Conservation (phyloP, 2,888 invertebrate genomes). For the Tipula helvola region DNA sequence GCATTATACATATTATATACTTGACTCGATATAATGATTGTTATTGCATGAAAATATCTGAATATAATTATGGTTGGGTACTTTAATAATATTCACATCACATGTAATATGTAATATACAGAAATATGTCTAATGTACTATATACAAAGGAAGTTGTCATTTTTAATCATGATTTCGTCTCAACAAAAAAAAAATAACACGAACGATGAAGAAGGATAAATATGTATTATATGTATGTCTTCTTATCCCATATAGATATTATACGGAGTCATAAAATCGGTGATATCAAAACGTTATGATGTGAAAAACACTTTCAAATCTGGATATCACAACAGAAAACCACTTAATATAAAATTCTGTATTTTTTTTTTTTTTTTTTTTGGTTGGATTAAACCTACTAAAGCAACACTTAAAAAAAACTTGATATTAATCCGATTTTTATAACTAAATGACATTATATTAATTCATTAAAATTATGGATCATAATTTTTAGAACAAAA, state of each 20-base stretch:
- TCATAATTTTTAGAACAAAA: not conserved
- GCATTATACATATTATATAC: not conserved
- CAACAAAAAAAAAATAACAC: not conserved
- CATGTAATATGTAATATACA: not conserved
- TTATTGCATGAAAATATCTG: not conserved
- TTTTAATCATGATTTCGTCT: not conserved
- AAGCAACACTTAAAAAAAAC: not conserved
- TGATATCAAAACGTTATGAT: not conserved
- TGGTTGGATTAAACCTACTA: not conserved
- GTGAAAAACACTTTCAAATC: not conserved
- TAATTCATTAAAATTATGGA: not conserved
- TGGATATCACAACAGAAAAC: not conserved
- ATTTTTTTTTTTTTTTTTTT: not conserved
- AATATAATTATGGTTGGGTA: not conserved
- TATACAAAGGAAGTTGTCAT: not conserved
- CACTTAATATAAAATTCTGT: not conserved
- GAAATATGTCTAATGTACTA: not conserved
- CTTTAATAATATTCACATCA: not conserved
- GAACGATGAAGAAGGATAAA: not conserved
- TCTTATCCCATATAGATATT: not conserved
- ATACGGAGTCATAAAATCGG: not conserved
- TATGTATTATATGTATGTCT: not conserved
- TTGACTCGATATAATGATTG: not conserved
- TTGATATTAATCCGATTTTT: not conserved
- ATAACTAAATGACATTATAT: not conserved